Percentiles rank a stretch among this genome's conserved stretches.
Conservation (phyloP, 2,113 vertebrate genomes). For the Rhinichthys klamathensis region DNA sequence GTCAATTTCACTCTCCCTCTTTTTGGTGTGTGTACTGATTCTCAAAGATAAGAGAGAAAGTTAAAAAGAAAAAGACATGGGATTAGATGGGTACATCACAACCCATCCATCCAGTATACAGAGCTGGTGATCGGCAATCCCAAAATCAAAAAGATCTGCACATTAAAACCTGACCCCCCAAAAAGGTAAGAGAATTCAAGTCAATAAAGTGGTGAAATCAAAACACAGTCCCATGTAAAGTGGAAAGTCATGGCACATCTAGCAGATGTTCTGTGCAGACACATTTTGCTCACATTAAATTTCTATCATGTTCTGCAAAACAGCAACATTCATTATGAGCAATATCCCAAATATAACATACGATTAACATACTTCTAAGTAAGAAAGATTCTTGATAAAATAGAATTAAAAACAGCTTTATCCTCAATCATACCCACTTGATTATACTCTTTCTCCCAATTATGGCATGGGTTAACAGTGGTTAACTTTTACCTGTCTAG, state of each 20-base stretch:
- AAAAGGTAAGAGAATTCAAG: not conserved
- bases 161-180: not conserved
- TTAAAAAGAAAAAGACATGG: not conserved
- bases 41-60: not conserved
- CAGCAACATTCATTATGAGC: constrained; percentile 15
- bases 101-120: not conserved
- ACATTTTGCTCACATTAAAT: constrained; percentile 1
- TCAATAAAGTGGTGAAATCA: constrained; percentile 23
- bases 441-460: constrained; percentile 44
- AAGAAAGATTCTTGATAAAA: constrained; percentile 20
- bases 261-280: constrained; percentile 46
- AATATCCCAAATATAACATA: constrained; percentile 42
- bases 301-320: constrained; percentile 11
- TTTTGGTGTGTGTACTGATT: constrained; percentile 37
- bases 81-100: not conserved
- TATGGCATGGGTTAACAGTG: constrained; percentile 46
- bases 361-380: not conserved
- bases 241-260: constrained; percentile 51
- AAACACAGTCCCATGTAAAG: not conserved
- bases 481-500: constrained; percentile 41
- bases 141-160: not conserved
- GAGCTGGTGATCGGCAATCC: constrained; percentile 16
- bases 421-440: constrained; percentile 18
- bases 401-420: not conserved
- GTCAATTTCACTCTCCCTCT: not conserved